phyloP scores from a whole-genome alignment of 2,888 invertebrate species.

The Sinelater perroti region DNA sequence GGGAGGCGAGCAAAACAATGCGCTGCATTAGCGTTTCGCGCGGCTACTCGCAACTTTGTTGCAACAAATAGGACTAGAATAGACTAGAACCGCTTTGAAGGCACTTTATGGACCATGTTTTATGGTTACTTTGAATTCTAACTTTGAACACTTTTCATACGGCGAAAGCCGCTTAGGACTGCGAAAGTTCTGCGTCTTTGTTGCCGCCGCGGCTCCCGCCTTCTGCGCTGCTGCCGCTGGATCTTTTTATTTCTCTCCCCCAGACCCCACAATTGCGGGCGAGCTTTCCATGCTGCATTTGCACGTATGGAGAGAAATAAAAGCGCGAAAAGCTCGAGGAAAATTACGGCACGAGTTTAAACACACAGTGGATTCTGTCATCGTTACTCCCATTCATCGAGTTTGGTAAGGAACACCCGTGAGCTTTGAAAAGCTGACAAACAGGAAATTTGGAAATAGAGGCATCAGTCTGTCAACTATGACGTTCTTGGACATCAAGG shows the following conservation, averaged over 20 bases:
- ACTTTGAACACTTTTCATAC: slow-evolving; percentile 31
- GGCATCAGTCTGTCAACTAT: no score
- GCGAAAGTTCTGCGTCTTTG: slow-evolving; percentile 20
- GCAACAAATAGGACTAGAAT: slow-evolving; percentile 43
- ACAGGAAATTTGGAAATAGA: no score
- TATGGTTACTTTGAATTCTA: slow-evolving; percentile 36
- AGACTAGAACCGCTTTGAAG: slow-evolving; percentile 42
- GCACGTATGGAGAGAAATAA: no score
- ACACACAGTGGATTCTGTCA: no score
- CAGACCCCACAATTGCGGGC: no score
- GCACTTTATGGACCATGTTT: slow-evolving; percentile 43
- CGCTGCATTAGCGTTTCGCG: slow-evolving; percentile 30
- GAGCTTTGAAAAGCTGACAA: no score
- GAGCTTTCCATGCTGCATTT: no score
- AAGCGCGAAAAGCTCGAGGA: no score
- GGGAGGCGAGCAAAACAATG: slow-evolving; percentile 30
- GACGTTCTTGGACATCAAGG: no score
- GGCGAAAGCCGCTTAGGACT: slow-evolving; percentile 25
- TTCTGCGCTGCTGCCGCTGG: neutral
- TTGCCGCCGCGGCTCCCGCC: slow-evolving; percentile 3
- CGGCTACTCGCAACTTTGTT: slow-evolving; percentile 41
- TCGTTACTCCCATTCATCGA: no score
- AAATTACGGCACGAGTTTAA: no score
- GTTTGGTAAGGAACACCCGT: no score
- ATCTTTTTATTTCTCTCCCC: neutral